These are phyloP conservation scores for Macropodus opercularis DNA, from an alignment of 2,797 vertebrate genomes.

Conservation along the genomic window DNA sequence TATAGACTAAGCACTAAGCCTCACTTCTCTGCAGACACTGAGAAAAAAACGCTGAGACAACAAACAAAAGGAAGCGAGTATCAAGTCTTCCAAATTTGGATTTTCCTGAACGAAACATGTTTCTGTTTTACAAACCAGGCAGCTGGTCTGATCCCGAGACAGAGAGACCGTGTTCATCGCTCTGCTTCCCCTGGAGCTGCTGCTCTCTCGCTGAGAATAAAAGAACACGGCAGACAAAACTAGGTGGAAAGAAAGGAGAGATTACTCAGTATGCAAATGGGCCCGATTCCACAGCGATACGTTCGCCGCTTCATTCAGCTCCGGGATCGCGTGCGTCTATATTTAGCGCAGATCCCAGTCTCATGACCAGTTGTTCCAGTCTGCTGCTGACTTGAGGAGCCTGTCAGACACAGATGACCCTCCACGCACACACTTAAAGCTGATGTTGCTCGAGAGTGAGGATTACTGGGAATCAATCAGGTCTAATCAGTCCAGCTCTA, in stretches of 20 bases:
- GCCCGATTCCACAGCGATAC: conserved; percentile 20
- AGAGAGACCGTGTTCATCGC: conserved; percentile 10
- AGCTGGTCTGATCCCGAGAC: conserved; percentile 2
- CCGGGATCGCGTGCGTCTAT: conserved; percentile 53
- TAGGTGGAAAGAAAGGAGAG: conserved; percentile 16
- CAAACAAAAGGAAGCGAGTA: not conserved
- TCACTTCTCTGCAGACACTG: too few relatives aligned
- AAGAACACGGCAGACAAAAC: conserved; percentile 1
- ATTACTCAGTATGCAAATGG: conserved; percentile 25
- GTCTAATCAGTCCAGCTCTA: conserved; percentile 27
- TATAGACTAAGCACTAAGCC: too few relatives aligned
- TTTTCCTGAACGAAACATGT: conserved; percentile 3
- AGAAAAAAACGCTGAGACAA: not conserved
- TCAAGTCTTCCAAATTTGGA: conserved; percentile 2
- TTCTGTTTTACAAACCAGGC: not conserved
- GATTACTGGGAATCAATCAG: conserved; percentile 51
- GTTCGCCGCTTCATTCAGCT: conserved; percentile 10
- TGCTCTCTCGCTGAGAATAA: not conserved
- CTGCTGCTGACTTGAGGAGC: conserved; percentile 72
- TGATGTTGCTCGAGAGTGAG: conserved; percentile 39
- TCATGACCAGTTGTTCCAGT: conserved; percentile 79
- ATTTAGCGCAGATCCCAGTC: conserved; percentile 79
- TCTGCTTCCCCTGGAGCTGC: conserved; percentile 12
- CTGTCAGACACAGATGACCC: conserved; percentile 76
- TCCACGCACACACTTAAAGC: conserved; percentile 8